These are phyloP conservation scores for Umimayanthus kanabou DNA, from an alignment of 92 coral and sea anemone species.

Conservation along the genomic window DNA sequence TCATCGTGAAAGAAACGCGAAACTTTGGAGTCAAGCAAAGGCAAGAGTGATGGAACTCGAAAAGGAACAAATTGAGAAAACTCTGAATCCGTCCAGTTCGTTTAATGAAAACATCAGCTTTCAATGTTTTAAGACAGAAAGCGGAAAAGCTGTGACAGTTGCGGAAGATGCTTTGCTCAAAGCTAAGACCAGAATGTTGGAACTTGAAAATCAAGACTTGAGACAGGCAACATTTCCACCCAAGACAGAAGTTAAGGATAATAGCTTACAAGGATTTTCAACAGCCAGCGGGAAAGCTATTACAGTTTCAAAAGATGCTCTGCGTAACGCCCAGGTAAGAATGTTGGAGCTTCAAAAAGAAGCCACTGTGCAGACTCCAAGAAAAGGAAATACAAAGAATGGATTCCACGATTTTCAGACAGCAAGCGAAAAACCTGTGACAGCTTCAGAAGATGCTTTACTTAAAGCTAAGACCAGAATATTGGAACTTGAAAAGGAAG, in stretches of 20 bases:
- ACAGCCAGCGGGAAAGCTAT: conserved; percentile 32
- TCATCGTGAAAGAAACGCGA: neutral
- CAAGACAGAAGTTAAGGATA: neutral
- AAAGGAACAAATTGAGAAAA: neutral
- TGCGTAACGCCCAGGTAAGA: conserved; percentile 42
- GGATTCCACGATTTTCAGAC: conserved; percentile 60
- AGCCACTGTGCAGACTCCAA: conserved; percentile 34
- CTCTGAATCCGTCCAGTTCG: neutral
- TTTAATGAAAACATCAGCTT: neutral
- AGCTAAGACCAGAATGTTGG: conserved; percentile 33
- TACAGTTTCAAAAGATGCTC: conserved; percentile 36
- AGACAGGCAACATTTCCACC: neutral
- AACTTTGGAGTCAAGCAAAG: conserved; percentile 18
- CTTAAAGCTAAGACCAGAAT: conserved; percentile 50
- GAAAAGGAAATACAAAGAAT: conserved; percentile 16
- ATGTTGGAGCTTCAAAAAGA: conserved; percentile 53
- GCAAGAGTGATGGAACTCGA: conserved; percentile 1
- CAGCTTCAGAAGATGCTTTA: conserved; percentile 72
- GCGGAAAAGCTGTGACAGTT: conserved; percentile 55
- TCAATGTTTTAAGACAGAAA: conserved; percentile 64
- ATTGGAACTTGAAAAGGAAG: neutral
- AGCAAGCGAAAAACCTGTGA: conserved; percentile 61
- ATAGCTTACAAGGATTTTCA: conserved; percentile 27
- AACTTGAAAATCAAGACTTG: neutral
- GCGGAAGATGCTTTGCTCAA: conserved; percentile 66